Evolutionary conservation across 2,797 vertebrate genomes (phyloP), one percentile per base, ranked within the genome.

Genomic region (Benthosema pterotum): DNA sequence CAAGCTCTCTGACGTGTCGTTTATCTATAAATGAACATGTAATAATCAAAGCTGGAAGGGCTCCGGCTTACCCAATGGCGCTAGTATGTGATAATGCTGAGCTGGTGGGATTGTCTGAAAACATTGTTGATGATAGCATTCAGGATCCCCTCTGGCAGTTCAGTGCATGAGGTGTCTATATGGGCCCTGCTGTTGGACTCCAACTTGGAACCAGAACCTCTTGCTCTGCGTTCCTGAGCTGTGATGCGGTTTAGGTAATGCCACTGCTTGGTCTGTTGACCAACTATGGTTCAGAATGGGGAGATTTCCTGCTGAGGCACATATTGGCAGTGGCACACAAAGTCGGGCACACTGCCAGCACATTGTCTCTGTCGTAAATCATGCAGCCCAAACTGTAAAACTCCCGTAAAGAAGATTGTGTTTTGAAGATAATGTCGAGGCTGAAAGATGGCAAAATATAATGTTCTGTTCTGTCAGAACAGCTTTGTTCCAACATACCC

Each of bases 171-270:
- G 22, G 19, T 57, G 51, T 65, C 38, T 69, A 46, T 55, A n/a
- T n/a, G 15, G 52, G 57, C 46, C 3, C 22, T 38, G 46, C n/a
- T n/a, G n/a, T n/a, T 49, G 47, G 63, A 66, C 69, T 78, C 16
- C 57, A 72, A 65, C 32, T 12, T 25, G 52, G 57, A 51, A 51
- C 13, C 52, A 42, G 46, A 47, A 28, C 14, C 14, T 59, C 22
- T 38, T 15, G 46, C 25, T 48, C 46, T 48, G 47, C 47, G 18
- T 60, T 60, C 58, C 14, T 60, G 19, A 16, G 25, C 38, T 61
- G 43, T 60, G 25, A 65, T 18, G 49, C 58, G 49, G 48, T 65
- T 76, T 61, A 57, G 16, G 19, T 64, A 62, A 64, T 54, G 66
- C 42, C 62, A 60, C 58, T 49, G 25, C 45, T 61, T 16, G 42